These are phyloP conservation scores for Podarcis lilfordi DNA, from an alignment of 2,797 vertebrate species.

Conservation along the genomic window DNA sequence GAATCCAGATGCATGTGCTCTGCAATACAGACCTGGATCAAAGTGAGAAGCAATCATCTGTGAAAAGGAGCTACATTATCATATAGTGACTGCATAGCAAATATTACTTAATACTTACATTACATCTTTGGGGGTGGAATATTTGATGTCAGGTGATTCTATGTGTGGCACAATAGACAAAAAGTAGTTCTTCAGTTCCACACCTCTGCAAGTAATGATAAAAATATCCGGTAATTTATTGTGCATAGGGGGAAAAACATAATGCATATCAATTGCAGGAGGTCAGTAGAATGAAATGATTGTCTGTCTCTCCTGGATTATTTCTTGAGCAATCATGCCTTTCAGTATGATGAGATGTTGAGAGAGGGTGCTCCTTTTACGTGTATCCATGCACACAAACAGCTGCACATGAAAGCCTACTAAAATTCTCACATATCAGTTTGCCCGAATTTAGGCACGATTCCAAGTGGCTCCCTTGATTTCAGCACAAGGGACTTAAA, in stretches of 20 bases:
- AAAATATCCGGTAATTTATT: not conserved
- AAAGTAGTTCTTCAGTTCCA: slow-evolving; percentile 77
- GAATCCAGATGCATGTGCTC: not conserved
- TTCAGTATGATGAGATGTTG: not conserved
- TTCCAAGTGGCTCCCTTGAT: not conserved
- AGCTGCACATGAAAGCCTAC: not conserved
- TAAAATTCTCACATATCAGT: not conserved
- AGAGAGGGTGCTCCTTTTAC: not conserved
- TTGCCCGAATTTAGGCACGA: not conserved
- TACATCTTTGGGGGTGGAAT: slow-evolving; percentile 64
- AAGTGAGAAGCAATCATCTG: not conserved
- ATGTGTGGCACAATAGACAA: slow-evolving; percentile 76
- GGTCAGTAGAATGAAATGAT: not conserved
- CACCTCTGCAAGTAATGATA: slow-evolving; percentile 69
- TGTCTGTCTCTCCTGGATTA: not conserved
- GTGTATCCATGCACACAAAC: not conserved
- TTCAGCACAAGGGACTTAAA: not conserved
- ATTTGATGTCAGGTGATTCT: slow-evolving; percentile 72
- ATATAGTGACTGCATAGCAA: not conserved
- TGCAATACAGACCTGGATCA: not conserved
- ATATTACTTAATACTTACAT: slow-evolving; percentile 68
- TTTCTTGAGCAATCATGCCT: not conserved
- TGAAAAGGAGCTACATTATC: not conserved
- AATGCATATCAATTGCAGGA: not conserved
- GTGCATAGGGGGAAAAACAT: too few species aligned